Evolutionary conservation across 2,113 vertebrate genomes (phyloP).

Genomic region (Pelvicachromis taeniatus): DNA sequence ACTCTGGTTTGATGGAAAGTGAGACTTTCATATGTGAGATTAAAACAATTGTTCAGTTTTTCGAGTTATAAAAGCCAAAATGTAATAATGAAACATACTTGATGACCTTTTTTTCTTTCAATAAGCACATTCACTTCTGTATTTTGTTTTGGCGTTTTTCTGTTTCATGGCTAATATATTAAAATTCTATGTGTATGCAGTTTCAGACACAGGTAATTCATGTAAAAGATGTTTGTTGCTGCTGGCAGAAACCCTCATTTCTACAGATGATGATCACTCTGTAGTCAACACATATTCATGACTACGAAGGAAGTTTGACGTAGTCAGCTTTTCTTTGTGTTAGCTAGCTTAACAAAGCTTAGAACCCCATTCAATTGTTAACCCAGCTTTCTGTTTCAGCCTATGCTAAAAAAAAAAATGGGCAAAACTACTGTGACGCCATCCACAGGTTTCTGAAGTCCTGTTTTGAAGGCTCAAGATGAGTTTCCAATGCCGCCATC

Average conservation of each 20-base stretch:
- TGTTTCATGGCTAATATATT: not conserved
- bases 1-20: not conserved
- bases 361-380: not conserved
- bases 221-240: not conserved
- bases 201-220: not conserved
- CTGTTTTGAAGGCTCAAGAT: not conserved
- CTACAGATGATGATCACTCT: not conserved
- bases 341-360: not conserved
- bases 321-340: not conserved
- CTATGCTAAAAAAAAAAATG: not conserved
- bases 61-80: not conserved
- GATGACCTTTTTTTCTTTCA: not conserved
- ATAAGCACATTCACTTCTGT: rapidly evolving
- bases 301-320: not conserved
- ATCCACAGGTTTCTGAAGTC: not conserved
- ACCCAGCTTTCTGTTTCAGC: not conserved
- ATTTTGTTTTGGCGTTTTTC: rapidly evolving
- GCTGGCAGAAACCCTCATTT: not conserved
- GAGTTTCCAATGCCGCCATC: rapidly evolving
- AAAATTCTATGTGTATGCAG: not conserved
- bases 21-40: not conserved
- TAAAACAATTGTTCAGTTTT: not conserved
- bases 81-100: not conserved
- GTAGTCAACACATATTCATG: not conserved
- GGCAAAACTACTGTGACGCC: not conserved